These are phyloP conservation scores for Diuraphis noxia DNA, from an alignment of 1,140 invertebrate genomes.

Conservation along the genomic window DNA sequence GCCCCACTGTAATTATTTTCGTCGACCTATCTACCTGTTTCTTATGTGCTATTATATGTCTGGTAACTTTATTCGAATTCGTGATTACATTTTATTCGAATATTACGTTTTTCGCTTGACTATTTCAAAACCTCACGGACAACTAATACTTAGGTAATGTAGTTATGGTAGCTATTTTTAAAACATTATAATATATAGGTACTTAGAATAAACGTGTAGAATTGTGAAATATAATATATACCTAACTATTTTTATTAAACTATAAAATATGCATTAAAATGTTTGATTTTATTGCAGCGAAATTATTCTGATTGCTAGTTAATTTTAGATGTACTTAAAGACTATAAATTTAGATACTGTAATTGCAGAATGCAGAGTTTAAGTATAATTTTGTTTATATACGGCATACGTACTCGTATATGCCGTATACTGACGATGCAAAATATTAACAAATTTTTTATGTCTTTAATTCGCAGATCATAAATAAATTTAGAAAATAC, in stretches of 20 bases:
- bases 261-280: background rate
- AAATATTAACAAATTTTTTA: background rate
- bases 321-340: background rate
- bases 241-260: background rate
- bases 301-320: background rate
- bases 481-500: background rate
- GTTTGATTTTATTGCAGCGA: slow-evolving; percentile 8
- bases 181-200: background rate
- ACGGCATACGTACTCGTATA: too few species aligned
- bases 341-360: background rate
- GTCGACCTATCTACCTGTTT: background rate
- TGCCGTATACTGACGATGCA: background rate
- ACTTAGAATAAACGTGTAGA: background rate
- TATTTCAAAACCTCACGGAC: background rate
- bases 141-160: background rate
- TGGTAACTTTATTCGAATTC: background rate
- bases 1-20: background rate
- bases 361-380: background rate
- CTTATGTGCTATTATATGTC: background rate
- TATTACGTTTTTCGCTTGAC: background rate
- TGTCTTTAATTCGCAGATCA: background rate
- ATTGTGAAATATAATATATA: slow-evolving; percentile 3
- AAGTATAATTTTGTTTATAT: background rate
- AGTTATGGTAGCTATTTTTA: background rate
- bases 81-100: background rate